Conservation (phyloP, 2,113 vertebrate genomes). For the Peromyscus leucopus region DNA sequence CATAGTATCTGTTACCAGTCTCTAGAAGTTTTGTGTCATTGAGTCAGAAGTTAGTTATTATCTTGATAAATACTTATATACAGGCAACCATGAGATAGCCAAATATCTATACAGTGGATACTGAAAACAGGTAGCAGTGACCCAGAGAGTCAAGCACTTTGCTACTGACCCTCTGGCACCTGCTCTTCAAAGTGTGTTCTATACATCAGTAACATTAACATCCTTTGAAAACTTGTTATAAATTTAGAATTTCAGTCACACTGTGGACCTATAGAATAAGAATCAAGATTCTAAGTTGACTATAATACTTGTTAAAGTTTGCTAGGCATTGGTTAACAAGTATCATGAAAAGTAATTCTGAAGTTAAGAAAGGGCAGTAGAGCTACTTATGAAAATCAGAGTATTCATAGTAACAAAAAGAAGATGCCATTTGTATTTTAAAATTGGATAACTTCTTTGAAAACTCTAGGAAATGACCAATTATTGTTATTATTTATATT, state of each 20-base stretch:
- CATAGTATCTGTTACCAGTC: background rate
- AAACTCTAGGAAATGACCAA: background rate
- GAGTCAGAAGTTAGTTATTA: background rate
- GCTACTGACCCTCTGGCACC: background rate
- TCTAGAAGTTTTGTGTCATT: background rate
- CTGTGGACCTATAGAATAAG: background rate
- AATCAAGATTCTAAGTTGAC: background rate
- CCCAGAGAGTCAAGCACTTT: background rate
- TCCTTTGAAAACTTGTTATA: slow-evolving; percentile 13
- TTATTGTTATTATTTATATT: background rate
- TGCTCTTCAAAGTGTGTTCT: background rate
- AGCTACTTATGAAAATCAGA: slow-evolving; percentile 33
- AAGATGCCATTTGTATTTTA: background rate
- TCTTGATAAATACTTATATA: background rate
- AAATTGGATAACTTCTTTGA: slow-evolving; percentile 1
- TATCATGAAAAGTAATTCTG: slow-evolving; percentile 37
- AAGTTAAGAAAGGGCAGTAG: slow-evolving; percentile 1
- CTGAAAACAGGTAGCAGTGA: background rate
- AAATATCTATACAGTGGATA: background rate
- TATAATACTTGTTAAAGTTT: slow-evolving; percentile 31
- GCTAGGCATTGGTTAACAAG: background rate
- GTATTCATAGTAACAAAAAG: background rate
- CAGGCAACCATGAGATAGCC: slow-evolving; percentile 19
- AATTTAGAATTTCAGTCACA: background rate
- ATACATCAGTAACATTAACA: accelerated